These are phyloP conservation scores for Andrena hattorfiana DNA, from an alignment of 2,888 invertebrate genomes.

Conservation along the genomic window DNA sequence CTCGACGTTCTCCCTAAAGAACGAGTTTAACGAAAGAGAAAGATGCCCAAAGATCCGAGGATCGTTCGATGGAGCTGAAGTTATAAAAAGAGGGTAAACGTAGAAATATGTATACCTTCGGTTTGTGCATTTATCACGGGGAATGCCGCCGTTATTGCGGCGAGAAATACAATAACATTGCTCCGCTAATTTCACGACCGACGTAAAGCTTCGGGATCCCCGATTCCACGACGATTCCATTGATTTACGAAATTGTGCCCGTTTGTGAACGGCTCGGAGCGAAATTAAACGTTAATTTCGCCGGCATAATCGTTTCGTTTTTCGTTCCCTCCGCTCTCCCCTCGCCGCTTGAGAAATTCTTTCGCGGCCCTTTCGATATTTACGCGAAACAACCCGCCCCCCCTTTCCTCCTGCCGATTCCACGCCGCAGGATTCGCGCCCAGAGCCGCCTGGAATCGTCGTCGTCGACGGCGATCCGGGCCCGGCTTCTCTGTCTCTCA, in stretches of 20 bases:
- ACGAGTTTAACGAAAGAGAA: too few relatives aligned
- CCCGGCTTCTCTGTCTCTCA: constrained; percentile 69
- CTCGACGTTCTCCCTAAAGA: too few relatives aligned
- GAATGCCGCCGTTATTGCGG: constrained; percentile 16
- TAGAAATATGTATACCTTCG: background rate
- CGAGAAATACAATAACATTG: constrained; percentile 33
- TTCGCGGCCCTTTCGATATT: constrained; percentile 45
- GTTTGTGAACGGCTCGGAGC: background rate
- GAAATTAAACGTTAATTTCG: constrained; percentile 50
- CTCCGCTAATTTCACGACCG: constrained; percentile 38
- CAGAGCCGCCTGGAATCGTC: constrained; percentile 65
- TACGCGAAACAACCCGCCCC: constrained; percentile 54
- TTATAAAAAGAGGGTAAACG: constrained; percentile 43
- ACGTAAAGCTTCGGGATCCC: constrained; percentile 9
- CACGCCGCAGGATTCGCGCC: constrained; percentile 47
- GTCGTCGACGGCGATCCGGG: constrained; percentile 64
- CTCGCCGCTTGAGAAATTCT: background rate
- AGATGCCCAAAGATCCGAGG: too few relatives aligned
- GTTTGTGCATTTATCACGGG: background rate
- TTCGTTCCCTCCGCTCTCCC: background rate
- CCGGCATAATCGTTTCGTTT: constrained; percentile 20
- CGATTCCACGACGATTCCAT: constrained; percentile 36
- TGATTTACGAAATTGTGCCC: constrained; percentile 45
- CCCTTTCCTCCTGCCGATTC: constrained; percentile 13
- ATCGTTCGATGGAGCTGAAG: constrained; percentile 18